Percentiles rank a stretch among this genome's conserved stretches.
phyloP scores from a whole-genome alignment of 2,113 vertebrate genomes.

The Desmodus rotundus region DNA sequence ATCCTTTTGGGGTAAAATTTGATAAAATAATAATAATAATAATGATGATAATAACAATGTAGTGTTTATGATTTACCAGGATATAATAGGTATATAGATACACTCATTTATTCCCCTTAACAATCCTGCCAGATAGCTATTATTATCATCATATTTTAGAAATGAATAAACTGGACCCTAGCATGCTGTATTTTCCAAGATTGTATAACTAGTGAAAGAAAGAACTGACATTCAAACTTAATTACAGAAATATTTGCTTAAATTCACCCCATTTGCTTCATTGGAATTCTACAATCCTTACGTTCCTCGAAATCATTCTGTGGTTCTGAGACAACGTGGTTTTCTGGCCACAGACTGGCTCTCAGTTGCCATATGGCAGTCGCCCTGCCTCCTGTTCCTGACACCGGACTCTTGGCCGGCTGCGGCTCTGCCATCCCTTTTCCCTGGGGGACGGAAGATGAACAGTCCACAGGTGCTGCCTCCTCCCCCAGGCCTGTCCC shows the following conservation, averaged over 20 bases:
- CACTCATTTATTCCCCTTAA: not conserved
- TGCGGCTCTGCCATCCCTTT: not conserved
- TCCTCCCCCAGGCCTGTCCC: not conserved
- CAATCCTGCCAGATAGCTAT: not conserved
- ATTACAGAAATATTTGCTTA: not conserved
- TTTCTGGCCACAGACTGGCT: not conserved
- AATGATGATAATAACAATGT: not conserved
- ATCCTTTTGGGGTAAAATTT: not conserved
- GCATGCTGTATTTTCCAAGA: not conserved
- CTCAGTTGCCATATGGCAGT: not conserved
- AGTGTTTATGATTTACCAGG: not conserved
- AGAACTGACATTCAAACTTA: not conserved
- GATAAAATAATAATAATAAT: not conserved
- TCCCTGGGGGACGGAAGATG: not conserved
- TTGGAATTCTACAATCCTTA: not conserved
- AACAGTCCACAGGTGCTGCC: not conserved
- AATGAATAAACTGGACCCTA: not conserved
- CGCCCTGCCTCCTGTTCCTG: accelerated
- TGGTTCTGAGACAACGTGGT: too few relatives aligned
- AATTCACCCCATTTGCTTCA: not conserved
- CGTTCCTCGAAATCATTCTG: not conserved
- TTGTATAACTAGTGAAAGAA: not conserved
- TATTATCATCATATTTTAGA: not conserved
- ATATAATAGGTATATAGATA: not conserved
- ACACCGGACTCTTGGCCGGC: not conserved